A percentile compares a stretch with the other conserved stretches of the same genome.
phyloP scores from a whole-genome alignment of 2,113 vertebrate genomes.

The Gambusia affinis region DNA sequence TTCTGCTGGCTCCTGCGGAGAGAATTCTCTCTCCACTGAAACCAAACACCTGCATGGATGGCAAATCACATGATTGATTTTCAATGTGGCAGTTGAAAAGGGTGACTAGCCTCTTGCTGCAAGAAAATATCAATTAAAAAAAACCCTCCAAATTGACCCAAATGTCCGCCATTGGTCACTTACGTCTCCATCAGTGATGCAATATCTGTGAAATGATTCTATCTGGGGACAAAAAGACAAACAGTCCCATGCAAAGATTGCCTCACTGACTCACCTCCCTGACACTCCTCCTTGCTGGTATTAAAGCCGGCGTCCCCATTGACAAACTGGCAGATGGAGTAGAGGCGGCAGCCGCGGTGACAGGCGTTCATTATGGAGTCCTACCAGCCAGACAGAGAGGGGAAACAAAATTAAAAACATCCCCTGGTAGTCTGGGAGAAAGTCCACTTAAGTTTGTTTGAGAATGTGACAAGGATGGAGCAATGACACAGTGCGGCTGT shows the following conservation, averaged over 20 bases:
- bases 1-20: constrained; percentile 26
- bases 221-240: not conserved
- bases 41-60: constrained; percentile 11
- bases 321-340: constrained; percentile 97
- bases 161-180: not conserved
- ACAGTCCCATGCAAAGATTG: constrained; percentile 2
- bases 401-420: constrained; percentile 37
- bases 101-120: constrained; percentile 28
- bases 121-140: constrained; percentile 16
- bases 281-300: constrained; percentile 89
- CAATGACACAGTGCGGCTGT: constrained; percentile 36
- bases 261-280: constrained; percentile 83
- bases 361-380: constrained; percentile 92
- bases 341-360: constrained; percentile 94
- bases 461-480: constrained; percentile 25
- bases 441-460: constrained; percentile 24
- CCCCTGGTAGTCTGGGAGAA: constrained; percentile 39
- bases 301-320: constrained; percentile 89
- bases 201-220: not conserved
- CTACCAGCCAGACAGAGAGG: constrained; percentile 64
- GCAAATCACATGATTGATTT: constrained; percentile 70
- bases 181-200: not conserved
- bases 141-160: constrained; percentile 6
- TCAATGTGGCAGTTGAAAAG: constrained; percentile 34
- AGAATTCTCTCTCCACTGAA: too few species aligned